These are phyloP conservation scores for Chelonoidis abingdonii DNA, from an alignment of 2,113 vertebrate genomes.

Conservation along the genomic window DNA sequence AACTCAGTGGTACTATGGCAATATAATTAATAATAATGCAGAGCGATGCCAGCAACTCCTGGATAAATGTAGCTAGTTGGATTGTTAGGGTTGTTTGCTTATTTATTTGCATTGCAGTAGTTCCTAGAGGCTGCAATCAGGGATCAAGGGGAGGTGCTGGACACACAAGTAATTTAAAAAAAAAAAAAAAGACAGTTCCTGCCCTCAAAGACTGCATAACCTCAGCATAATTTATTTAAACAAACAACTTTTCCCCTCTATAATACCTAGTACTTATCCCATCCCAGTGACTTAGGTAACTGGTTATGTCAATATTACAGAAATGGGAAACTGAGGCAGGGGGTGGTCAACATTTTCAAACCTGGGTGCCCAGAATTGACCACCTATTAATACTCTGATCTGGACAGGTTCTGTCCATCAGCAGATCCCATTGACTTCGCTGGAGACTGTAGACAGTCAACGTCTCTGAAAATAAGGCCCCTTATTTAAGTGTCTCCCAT, in stretches of 20 bases:
- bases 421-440: neutral
- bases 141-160: neutral
- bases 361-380: neutral
- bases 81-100: neutral
- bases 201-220: neutral
- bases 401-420: accelerated
- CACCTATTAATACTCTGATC: neutral
- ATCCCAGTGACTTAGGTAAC: neutral
- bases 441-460: accelerated
- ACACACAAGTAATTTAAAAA: neutral
- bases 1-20: too few relatives aligned
- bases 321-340: neutral
- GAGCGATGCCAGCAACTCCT: neutral
- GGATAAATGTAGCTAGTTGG: neutral
- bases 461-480: neutral
- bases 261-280: neutral
- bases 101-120: neutral
- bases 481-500: neutral
- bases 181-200: neutral
- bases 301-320: neutral
- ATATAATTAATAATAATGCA: neutral
- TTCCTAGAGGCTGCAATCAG: neutral
- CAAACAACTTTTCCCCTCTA: neutral
- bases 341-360: neutral
- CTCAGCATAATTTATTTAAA: neutral